Evolutionary conservation across 1,140 invertebrate genomes (phyloP), one percentile per base, ranked within the genome.

Genomic region (Penaeus chinensis): DNA sequence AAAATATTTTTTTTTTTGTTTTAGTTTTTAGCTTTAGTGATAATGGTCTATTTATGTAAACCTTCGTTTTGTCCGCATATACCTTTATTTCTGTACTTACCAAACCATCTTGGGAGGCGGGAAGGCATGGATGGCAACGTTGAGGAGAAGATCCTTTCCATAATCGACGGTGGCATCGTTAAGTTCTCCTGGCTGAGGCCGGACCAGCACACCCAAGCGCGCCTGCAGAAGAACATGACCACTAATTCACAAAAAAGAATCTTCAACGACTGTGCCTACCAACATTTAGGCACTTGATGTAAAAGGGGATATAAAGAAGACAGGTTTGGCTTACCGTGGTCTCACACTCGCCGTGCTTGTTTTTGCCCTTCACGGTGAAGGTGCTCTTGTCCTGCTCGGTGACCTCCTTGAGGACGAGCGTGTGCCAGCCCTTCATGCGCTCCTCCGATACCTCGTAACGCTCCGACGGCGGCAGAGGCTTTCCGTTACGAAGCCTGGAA

Each of bases 61-160:
- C 16, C 47, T 13, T 47, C 54, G 54, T 54, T 54, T 54, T 54
- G 54, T 54, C 54, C 16, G 11, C 2, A 54, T 54, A 13, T 54
- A 1, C 2, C 54, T 13, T 54, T 16, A 16, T 47, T 47, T 47
- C 47, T 54, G 54, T 54, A 92, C 92, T 91, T 92, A 94, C 96
- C 96, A 97, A 79, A 94, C 94, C 13, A 97, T 93, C 89, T 95
- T 95, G 42, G 96, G 95, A 79, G 95, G 94, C 0, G 96, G 96
- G 92, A 97, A 96, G 16, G 96, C 95, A 83, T 94, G 94, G 18
- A 97, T 94, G 20, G 94, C 93, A 16, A 94, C 95, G 90, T 95
- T 93, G 91, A 97, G 96, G 77, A 94, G 93, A 20, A 94, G 94
- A 54, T 95, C 93, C 90, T 96, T 95, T 85, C 94, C 95, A 1